Percentiles rank a stretch among this genome's conserved stretches.
Evolutionary conservation across 1,140 invertebrate genomes (phyloP).

Genomic region (Drosophila micromelanica): DNA sequence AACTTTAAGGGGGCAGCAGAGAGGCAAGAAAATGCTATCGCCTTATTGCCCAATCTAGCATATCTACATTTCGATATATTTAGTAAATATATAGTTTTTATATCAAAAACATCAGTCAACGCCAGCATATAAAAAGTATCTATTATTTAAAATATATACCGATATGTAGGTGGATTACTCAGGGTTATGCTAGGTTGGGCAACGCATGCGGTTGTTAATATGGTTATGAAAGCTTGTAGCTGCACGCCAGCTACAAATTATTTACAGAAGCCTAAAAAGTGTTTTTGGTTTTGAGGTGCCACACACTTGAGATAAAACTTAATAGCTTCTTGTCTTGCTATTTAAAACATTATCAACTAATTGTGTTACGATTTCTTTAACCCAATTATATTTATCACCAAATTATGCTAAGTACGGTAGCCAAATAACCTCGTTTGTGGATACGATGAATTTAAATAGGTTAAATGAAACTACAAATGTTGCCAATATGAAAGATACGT

Average conservation of each 20-base stretch:
- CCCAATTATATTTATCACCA: not conserved
- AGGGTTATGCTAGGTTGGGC: slow-evolving; percentile 43
- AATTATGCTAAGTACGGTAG: too few species aligned
- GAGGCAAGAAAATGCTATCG: slow-evolving; percentile 19
- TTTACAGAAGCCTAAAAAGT: slow-evolving; percentile 35
- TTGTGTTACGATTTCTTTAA: too few species aligned
- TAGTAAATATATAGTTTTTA: slow-evolving; percentile 1
- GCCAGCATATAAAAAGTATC: too few species aligned
- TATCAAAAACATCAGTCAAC: too few species aligned
- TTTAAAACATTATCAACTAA: not conserved
- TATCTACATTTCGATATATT: too few species aligned
- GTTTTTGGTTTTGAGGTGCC: not conserved
- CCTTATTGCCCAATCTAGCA: not conserved
- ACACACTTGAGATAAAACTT: not conserved
- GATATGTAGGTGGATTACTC: slow-evolving; percentile 39
- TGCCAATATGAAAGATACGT: slow-evolving; percentile 40
- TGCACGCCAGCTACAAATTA: slow-evolving; percentile 20
- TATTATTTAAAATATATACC: slow-evolving; percentile 22
- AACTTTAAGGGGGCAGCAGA: slow-evolving; percentile 12
- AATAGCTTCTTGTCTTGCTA: too few species aligned
- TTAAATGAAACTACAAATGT: slow-evolving; percentile 19
- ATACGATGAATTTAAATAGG: slow-evolving; percentile 48
- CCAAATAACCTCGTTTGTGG: slow-evolving; percentile 1
- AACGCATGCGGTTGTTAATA: slow-evolving; percentile 32
- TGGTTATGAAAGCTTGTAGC: slow-evolving; percentile 35